phyloP scores from a whole-genome alignment of 2,888 invertebrate species.

The Tromatobia lineatoria region DNA sequence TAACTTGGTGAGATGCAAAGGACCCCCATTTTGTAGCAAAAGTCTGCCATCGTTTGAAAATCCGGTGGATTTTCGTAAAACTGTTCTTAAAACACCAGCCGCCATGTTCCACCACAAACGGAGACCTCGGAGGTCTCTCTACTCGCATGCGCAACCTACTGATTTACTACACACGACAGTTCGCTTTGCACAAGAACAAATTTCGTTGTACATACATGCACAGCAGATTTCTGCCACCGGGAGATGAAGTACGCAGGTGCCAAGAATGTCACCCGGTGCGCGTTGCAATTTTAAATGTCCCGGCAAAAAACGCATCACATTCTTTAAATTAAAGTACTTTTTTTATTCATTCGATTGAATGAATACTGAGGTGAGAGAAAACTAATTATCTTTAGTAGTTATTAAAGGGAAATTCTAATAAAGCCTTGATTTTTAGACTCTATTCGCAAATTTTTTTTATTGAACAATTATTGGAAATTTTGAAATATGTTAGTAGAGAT shows the following conservation, averaged over 20 bases:
- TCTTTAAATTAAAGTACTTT: neutral
- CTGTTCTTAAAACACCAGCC: conserved; percentile 85
- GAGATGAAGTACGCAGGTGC: neutral
- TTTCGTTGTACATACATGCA: too few relatives aligned
- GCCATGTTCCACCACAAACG: conserved; percentile 77
- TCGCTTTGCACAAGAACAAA: too few relatives aligned
- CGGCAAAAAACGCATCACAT: neutral
- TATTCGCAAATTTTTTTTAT: too few relatives aligned
- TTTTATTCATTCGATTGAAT: neutral
- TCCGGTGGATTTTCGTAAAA: conserved; percentile 87
- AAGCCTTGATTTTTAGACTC: too few relatives aligned
- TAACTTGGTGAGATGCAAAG: conserved; percentile 87
- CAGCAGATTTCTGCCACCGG: neutral
- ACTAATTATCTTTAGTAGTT: too few relatives aligned
- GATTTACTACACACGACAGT: neutral
- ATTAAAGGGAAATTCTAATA: too few relatives aligned
- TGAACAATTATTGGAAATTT: too few relatives aligned
- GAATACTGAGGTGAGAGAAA: too few relatives aligned
- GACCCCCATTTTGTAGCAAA: conserved; percentile 86
- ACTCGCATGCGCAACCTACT: conserved; percentile 12
- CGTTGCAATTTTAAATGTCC: neutral
- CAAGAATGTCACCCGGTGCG: neutral
- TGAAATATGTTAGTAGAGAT: too few relatives aligned
- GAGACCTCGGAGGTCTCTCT: conserved; percentile 19
- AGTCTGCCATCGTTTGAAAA: conserved; percentile 84